Conservation (phyloP, 2,888 invertebrate species). For the Pollenia angustigena region DNA sequence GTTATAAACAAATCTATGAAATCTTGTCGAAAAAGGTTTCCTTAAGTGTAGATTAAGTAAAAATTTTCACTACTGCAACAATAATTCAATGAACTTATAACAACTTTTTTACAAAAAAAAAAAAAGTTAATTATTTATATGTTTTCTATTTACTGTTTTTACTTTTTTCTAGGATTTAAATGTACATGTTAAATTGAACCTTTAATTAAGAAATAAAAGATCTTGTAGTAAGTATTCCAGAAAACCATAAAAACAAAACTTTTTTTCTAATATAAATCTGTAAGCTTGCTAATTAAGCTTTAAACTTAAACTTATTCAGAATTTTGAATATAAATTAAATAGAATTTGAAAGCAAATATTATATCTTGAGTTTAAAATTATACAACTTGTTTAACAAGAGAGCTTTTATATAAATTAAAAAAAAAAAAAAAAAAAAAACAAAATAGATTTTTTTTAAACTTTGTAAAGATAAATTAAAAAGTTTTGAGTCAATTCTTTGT, state of each 20-base stretch:
- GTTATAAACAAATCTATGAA: neutral
- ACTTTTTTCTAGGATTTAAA: conserved; percentile 61
- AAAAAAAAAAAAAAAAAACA: no score
- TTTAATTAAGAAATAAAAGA: conserved; percentile 30
- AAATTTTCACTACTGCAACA: neutral
- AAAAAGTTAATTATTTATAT: conserved; percentile 12
- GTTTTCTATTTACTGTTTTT: conserved; percentile 46
- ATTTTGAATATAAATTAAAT: conserved; percentile 24
- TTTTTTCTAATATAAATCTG: neutral
- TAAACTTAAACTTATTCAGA: conserved; percentile 49
- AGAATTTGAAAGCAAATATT: conserved; percentile 29
- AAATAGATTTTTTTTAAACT: no score
- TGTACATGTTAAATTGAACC: conserved; percentile 62
- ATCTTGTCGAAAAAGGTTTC: conserved; percentile 26
- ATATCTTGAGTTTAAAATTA: neutral
- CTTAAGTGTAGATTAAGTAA: conserved; percentile 12
- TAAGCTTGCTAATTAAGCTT: conserved; percentile 47
- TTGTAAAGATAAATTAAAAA: conserved; percentile 2
- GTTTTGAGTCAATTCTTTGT: neutral
- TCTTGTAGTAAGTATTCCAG: conserved; percentile 59
- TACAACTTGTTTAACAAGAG: neutral
- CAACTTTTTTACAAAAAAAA: neutral
- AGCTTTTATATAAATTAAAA: no score
- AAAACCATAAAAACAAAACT: conserved; percentile 34
- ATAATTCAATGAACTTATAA: conserved; percentile 9